phyloP scores from a whole-genome alignment of 1,140 invertebrate genomes.

The Littorina saxatilis region DNA sequence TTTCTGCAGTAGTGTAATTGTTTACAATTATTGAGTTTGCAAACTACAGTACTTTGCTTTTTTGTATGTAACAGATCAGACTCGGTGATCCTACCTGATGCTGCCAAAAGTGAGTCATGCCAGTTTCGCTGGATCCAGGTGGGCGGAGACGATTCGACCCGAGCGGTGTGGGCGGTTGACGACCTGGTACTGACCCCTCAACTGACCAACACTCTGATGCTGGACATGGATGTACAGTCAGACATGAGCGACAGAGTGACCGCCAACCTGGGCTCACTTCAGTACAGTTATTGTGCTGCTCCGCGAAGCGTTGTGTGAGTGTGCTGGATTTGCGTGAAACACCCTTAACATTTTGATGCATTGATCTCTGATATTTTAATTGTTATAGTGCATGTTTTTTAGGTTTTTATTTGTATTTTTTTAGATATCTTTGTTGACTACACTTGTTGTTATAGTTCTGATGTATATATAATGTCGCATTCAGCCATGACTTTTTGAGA shows the following conservation, averaged over 20 bases:
- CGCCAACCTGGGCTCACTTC: slow-evolving; percentile 68
- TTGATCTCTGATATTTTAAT: too few species aligned
- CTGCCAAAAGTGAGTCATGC: slow-evolving; percentile 64
- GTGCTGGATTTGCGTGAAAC: too few species aligned
- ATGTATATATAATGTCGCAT: too few species aligned
- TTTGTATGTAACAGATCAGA: slow-evolving; percentile 64
- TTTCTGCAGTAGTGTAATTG: too few species aligned
- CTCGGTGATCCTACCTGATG: slow-evolving; percentile 66
- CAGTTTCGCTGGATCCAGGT: slow-evolving; percentile 76
- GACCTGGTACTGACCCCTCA: slow-evolving; percentile 71
- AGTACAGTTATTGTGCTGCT: slow-evolving; percentile 68
- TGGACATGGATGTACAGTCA: slow-evolving; percentile 71
- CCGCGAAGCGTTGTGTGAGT: slow-evolving; percentile 65
- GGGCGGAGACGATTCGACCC: slow-evolving; percentile 71
- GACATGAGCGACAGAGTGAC: slow-evolving; percentile 56
- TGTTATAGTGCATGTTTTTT: too few species aligned
- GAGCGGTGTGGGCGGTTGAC: slow-evolving; percentile 77
- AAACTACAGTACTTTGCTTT: too few species aligned
- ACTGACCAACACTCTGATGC: slow-evolving; percentile 71
- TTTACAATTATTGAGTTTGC: too few species aligned
- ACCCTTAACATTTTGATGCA: too few species aligned
- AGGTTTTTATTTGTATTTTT: too few species aligned
- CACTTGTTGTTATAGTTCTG: too few species aligned
- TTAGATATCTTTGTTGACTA: too few species aligned
- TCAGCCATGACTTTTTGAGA: too few species aligned